These are phyloP conservation scores for Tapirus terrestris DNA, from an alignment of 2,113 vertebrate genomes.

Conservation along the genomic window DNA sequence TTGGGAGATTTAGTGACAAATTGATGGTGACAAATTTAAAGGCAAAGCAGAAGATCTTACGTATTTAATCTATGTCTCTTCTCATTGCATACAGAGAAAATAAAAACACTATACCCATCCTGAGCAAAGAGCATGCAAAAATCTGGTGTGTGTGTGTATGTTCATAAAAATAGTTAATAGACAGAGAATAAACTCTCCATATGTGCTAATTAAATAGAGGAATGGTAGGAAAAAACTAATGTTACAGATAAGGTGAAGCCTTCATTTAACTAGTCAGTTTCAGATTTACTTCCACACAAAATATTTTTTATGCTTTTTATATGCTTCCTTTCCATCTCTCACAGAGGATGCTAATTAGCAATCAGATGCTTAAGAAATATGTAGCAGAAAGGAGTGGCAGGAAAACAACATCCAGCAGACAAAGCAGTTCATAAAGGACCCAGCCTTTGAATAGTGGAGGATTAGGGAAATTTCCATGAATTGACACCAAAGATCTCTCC, in stretches of 20 bases:
- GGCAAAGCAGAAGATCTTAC: neutral
- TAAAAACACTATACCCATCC: neutral
- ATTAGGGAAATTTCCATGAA: neutral
- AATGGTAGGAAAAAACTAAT: neutral
- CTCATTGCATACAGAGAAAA: neutral
- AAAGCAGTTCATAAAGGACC: neutral
- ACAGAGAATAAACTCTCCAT: neutral
- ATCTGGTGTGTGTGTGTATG: neutral
- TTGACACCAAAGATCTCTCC: neutral
- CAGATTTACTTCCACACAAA: neutral
- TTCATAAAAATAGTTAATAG: neutral
- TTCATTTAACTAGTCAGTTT: neutral
- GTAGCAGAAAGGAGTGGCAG: neutral
- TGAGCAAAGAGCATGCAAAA: neutral
- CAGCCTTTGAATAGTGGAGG: neutral
- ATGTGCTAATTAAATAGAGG: neutral
- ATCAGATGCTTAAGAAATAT: neutral
- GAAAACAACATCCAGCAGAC: neutral
- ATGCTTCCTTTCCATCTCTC: neutral
- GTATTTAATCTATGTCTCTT: neutral
- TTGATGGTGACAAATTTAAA: neutral
- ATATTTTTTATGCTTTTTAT: neutral
- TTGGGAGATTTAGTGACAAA: neutral
- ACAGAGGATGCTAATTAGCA: neutral
- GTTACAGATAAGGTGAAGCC: neutral